Evolutionary conservation across 2,888 invertebrate genomes (phyloP), one percentile per base, ranked within the genome.

Genomic region (Arenicola marina): DNA sequence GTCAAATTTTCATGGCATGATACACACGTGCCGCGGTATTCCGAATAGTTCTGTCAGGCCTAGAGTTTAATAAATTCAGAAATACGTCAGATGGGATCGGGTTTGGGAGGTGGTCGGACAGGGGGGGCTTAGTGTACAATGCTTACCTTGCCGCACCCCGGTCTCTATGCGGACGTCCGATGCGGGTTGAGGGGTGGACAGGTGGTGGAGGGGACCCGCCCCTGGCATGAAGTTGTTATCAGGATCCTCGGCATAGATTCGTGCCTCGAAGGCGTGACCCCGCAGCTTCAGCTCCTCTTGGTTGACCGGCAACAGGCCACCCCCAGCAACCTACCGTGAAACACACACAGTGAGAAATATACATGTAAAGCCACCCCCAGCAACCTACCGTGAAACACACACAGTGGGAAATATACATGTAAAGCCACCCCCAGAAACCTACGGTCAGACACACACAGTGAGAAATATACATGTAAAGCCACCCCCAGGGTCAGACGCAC

Each of bases 211-310:
- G 0, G 89, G 89, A 2, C 97, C 99, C 21, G 98, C 95, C 18
- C 95, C 92, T 0, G 99, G 99, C 79, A 99, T 86, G 84, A 99
- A 99, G 32, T 91, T 91, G 43, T 85, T 84, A 62, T 81, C 82
- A 0, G 87, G 87, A 70, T 88, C 87, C 77, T 98, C 98, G 0
- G 98, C 98, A 84, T 98, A 99, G 69, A 99, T 92, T 67, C 98
- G 87, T 32, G 96, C 96, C 85, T 99, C 98, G 73, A 99, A 93
- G 0, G 98, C 90, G 83, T 97, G 95, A 0, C 98, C 97, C 0
- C 85, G 87, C 0, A 91, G 85, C 33, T 75, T 78, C 54, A 98
- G 90, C 67, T 95, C 88, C 0, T 89, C 87, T 80, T 99, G 98
- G 0, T 85, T 87, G 0, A 91, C 70, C 0, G 97, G 96, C 18